Evolutionary conservation across 2,888 invertebrate genomes (phyloP).

Genomic region (Pyrgus malvae): DNA sequence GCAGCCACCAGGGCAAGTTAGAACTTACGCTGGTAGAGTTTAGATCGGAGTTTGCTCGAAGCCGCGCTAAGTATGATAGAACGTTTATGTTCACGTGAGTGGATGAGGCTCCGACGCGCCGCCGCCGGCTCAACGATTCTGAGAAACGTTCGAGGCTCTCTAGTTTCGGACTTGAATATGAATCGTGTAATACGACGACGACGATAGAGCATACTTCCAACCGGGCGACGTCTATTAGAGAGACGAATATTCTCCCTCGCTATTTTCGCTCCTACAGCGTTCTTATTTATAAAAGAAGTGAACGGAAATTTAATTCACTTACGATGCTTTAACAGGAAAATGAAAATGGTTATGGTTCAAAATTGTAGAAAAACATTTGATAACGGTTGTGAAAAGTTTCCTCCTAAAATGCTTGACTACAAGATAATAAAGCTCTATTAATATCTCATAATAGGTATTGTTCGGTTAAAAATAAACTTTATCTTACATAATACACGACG

Average conservation of each 20-base stretch:
- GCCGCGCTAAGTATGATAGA: conserved; percentile 66
- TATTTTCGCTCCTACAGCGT: conserved; percentile 11
- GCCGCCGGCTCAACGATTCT: conserved; percentile 78
- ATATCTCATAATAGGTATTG: not conserved
- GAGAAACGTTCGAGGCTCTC: conserved; percentile 75
- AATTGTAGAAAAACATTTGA: too few relatives aligned
- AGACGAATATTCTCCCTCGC: conserved; percentile 19
- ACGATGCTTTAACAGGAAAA: not conserved
- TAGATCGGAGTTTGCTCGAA: conserved; percentile 52
- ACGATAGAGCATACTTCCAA: conserved; percentile 51
- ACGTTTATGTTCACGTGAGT: conserved; percentile 80
- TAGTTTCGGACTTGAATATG: conserved; percentile 77
- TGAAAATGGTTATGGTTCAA: too few relatives aligned
- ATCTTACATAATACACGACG: not conserved
- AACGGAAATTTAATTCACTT: conserved; percentile 3
- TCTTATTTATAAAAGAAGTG: conserved; percentile 14
- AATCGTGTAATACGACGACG: conserved; percentile 60
- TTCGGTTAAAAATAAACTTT: conserved; percentile 9
- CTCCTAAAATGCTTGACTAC: too few relatives aligned
- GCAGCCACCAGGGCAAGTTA: conserved; percentile 55
- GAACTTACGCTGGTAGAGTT: conserved; percentile 52
- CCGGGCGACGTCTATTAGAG: conserved; percentile 26
- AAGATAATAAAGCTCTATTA: not conserved
- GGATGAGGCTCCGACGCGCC: conserved; percentile 78
- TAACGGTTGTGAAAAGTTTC: too few relatives aligned